Evolutionary conservation across 1,140 invertebrate genomes (phyloP), one percentile per base, ranked within the genome.

Genomic region (Meloidogyne hapla): DNA sequence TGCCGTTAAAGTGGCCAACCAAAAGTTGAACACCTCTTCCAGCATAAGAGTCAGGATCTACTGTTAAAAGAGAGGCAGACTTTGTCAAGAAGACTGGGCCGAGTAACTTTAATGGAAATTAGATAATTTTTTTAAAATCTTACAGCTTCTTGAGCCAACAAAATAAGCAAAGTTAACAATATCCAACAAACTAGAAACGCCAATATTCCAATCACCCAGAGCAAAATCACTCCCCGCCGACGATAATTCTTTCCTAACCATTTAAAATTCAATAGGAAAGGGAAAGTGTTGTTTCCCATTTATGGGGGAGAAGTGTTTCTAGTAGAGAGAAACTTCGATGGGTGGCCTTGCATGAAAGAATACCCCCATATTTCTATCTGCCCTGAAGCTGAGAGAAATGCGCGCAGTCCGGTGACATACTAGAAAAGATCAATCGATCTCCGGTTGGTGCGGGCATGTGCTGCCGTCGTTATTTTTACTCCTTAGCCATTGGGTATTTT

Each of bases 1-100:
- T 86, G 12, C 85, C 85, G 67, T 86, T 86, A 61, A 87, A 86
- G 56, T 86, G 85, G 1, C 85, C 85, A 65, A 86, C 84, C 13
- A 86, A 76, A 33, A 86, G 74, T 74, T 86, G 81, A 63, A 86
- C 61, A 26, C 83, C 82, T n/a, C 70, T 62, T 40, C 56, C 63
- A 9, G 76, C 28, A 62, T 82, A 72, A 40, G 79, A 79, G 64
- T 82, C 76, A 6, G 63, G 74, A 25, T 66, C 72, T 21, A 69
- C 71, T 10, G 65, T 79, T 18, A 64, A 12, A 5, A 23, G 70
- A 63, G 48, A 69, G 26, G 6, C 25, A n/a, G 67, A 71, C 40
- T 61, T 62, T 69, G 42, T 45, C 40, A 69, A 73, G 45, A 65
- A 65, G 48, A 61, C 10, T 8, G 62, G 66, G 15, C 78, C 68